These are phyloP conservation scores for Anolis apletophallus DNA, from an alignment of 2,797 vertebrate species.

Conservation along the genomic window DNA sequence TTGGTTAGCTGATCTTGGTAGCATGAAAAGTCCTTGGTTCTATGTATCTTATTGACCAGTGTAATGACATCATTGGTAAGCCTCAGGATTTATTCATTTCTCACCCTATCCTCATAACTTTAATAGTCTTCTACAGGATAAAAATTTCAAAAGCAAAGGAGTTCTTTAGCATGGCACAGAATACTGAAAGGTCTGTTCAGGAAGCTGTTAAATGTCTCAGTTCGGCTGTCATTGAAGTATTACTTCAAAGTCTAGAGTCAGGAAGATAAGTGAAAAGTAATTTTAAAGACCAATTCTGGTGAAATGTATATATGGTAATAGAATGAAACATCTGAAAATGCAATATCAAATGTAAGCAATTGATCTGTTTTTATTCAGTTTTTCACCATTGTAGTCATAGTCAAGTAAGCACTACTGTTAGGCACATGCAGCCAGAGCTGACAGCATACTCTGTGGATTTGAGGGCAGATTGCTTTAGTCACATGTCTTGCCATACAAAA, in stretches of 20 bases:
- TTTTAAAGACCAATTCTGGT: slow-evolving; percentile 69
- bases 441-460: slow-evolving; percentile 51
- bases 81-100: slow-evolving; percentile 76
- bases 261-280: slow-evolving; percentile 73
- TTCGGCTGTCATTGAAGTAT: slow-evolving; percentile 72
- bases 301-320: slow-evolving; percentile 69
- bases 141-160: slow-evolving; percentile 76
- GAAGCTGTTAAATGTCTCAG: slow-evolving; percentile 64
- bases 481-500: slow-evolving; percentile 54
- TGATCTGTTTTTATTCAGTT: slow-evolving; percentile 63
- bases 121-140: slow-evolving; percentile 80
- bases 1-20: slow-evolving; percentile 74
- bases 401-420: slow-evolving; percentile 53
- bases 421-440: slow-evolving; percentile 34
- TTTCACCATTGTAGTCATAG: slow-evolving; percentile 62
- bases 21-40: slow-evolving; percentile 71
- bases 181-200: slow-evolving; percentile 68
- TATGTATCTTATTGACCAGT: slow-evolving; percentile 78
- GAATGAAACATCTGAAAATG: slow-evolving; percentile 54
- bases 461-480: slow-evolving; percentile 58
- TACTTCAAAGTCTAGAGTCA: slow-evolving; percentile 72
- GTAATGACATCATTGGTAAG: slow-evolving; percentile 79
- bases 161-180: slow-evolving; percentile 63
- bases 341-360: slow-evolving; percentile 57
- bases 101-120: slow-evolving; percentile 73